phyloP scores from a whole-genome alignment of 1,140 invertebrate species.

The Trialeurodes vaporariorum region DNA sequence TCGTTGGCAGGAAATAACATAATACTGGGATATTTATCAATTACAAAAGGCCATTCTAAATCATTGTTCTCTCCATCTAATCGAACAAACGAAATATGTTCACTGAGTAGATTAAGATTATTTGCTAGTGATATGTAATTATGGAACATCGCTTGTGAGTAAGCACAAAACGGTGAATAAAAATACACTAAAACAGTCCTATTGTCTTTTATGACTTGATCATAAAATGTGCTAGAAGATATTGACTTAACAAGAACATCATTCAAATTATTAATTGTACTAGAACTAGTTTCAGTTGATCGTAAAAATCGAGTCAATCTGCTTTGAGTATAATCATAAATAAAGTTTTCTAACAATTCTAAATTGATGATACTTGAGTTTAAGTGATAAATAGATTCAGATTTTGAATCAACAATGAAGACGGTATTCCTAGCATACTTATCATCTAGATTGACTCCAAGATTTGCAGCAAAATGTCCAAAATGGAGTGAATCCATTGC shows the following conservation, averaged over 20 bases:
- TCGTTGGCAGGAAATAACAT: conserved; percentile 55
- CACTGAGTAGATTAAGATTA: conserved; percentile 42
- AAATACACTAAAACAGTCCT: conserved; percentile 48
- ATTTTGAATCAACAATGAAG: not conserved
- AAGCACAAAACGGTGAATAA: conserved; percentile 54
- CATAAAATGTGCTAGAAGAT: not conserved
- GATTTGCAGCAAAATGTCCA: not conserved
- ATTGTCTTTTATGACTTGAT: not conserved
- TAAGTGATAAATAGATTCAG: not conserved
- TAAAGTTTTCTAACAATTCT: not conserved
- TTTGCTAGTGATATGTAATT: conserved; percentile 51
- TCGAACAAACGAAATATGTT: conserved; percentile 45
- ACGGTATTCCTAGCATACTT: not conserved
- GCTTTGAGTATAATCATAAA: not conserved
- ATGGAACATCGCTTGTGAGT: conserved; percentile 54
- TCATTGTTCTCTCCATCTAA: conserved; percentile 71
- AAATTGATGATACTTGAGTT: not conserved
- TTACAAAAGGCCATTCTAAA: conserved; percentile 67
- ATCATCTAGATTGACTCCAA: not conserved
- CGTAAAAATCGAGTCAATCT: not conserved
- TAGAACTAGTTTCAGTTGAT: not conserved
- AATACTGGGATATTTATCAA: conserved; percentile 58
- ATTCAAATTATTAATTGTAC: not conserved
- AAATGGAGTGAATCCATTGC: not conserved
- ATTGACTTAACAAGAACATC: not conserved